Percentiles rank a stretch among this genome's conserved stretches.
Conservation (phyloP, 2,113 vertebrate genomes). For the Anthoscopus minutus region DNA sequence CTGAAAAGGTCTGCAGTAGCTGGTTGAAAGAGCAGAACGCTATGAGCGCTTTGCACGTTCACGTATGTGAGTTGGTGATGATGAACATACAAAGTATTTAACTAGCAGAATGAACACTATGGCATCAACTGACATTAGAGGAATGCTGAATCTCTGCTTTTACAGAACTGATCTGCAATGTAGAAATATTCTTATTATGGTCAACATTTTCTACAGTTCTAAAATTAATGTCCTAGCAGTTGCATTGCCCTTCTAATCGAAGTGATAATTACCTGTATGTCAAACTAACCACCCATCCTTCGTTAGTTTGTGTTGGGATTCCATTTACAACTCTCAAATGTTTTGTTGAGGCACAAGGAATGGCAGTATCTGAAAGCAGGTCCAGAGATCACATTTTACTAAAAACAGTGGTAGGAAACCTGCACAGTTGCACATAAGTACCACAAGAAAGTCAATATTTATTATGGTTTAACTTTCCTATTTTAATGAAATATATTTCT, state of each 20-base stretch:
- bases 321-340: conserved; percentile 89
- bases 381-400: conserved; percentile 63
- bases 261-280: conserved; percentile 85
- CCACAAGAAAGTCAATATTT: conserved; percentile 20
- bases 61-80: not conserved
- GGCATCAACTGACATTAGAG: not conserved
- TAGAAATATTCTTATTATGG: not conserved
- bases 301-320: conserved; percentile 80
- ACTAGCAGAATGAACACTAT: not conserved
- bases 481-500: not conserved
- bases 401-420: conserved; percentile 43
- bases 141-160: not conserved
- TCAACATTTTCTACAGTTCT: not conserved
- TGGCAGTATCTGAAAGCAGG: conserved; percentile 71
- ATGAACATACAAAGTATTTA: not conserved
- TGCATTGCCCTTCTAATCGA: not conserved
- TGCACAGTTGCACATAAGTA: conserved; percentile 38
- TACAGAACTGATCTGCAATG: not conserved
- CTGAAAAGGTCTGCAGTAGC: not conserved
- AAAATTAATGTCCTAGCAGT: not conserved
- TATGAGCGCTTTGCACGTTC: not conserved
- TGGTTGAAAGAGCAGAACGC: not conserved
- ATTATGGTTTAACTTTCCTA: not conserved
- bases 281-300: conserved; percentile 98
- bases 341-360: conserved; percentile 77